A percentile compares a stretch with the other conserved stretches of the same genome.
phyloP scores from a whole-genome alignment of 1,140 invertebrate species.

The Pogonus chalceus region DNA sequence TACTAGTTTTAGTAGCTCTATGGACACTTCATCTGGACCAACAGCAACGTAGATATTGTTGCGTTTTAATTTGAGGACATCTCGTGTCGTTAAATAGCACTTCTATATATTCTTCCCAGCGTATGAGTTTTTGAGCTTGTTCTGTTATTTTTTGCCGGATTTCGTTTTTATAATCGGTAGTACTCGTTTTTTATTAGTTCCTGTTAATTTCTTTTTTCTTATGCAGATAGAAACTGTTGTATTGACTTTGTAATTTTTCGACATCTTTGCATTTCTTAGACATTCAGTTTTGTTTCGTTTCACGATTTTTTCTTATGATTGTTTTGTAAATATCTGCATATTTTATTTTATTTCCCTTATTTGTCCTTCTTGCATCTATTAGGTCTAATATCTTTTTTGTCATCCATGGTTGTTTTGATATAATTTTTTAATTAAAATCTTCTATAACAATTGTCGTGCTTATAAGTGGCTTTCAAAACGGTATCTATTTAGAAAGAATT shows the following conservation, averaged over 20 bases:
- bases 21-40: conserved; percentile 7
- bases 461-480: conserved; percentile 13
- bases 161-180: background rate
- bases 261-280: conserved; percentile 6
- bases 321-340: background rate
- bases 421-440: conserved; percentile 24
- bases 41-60: too few species aligned
- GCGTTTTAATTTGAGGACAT: too few species aligned
- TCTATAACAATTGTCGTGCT: too few species aligned
- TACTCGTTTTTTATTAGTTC: background rate
- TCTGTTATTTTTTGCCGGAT: background rate
- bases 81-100: too few species aligned
- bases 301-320: conserved; percentile 9
- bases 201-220: conserved; percentile 6
- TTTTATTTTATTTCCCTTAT: too few species aligned
- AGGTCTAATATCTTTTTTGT: conserved; percentile 13
- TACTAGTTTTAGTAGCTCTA: conserved; percentile 8
- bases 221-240: background rate
- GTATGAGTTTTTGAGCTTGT: too few species aligned
- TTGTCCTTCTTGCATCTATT: conserved; percentile 13
- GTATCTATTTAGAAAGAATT: conserved; percentile 19
- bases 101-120: too few species aligned
- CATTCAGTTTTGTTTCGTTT: conserved; percentile 6
- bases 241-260: conserved; percentile 4
- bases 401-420: conserved; percentile 20